Evolutionary conservation across 2,888 invertebrate species (phyloP).

Genomic region (Rhagonycha fulva): DNA sequence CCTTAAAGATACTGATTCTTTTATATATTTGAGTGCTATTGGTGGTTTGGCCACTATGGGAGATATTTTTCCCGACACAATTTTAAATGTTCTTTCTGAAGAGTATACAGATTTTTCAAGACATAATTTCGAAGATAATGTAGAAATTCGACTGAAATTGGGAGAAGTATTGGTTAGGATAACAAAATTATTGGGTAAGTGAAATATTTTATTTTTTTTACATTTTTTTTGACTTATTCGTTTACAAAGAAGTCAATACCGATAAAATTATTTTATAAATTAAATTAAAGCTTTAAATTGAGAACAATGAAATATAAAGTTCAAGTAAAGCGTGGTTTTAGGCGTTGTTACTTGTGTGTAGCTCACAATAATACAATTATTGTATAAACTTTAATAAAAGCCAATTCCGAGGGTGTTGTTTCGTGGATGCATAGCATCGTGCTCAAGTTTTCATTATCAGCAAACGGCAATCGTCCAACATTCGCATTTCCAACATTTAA

Average conservation of each 20-base stretch:
- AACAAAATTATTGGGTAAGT: constrained; percentile 70
- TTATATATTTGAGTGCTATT: constrained; percentile 79
- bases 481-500: background rate
- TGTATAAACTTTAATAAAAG: background rate
- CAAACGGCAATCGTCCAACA: background rate
- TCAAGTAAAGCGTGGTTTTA: background rate
- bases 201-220: background rate
- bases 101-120: constrained; percentile 60
- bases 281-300: background rate
- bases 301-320: background rate
- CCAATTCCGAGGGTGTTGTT: background rate
- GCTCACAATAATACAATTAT: background rate
- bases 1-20: constrained; percentile 78
- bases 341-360: background rate
- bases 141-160: constrained; percentile 73
- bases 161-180: constrained; percentile 81
- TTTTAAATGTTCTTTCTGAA: constrained; percentile 68
- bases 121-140: constrained; percentile 52
- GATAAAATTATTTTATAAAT: background rate
- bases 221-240: background rate
- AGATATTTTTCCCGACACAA: constrained; percentile 67
- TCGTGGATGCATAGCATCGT: background rate
- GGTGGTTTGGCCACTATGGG: constrained; percentile 75
- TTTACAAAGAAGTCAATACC: background rate
- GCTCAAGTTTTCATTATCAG: background rate